Evolutionary conservation across 1,140 invertebrate species (phyloP).

Genomic region (Tetramorium alpestre): DNA sequence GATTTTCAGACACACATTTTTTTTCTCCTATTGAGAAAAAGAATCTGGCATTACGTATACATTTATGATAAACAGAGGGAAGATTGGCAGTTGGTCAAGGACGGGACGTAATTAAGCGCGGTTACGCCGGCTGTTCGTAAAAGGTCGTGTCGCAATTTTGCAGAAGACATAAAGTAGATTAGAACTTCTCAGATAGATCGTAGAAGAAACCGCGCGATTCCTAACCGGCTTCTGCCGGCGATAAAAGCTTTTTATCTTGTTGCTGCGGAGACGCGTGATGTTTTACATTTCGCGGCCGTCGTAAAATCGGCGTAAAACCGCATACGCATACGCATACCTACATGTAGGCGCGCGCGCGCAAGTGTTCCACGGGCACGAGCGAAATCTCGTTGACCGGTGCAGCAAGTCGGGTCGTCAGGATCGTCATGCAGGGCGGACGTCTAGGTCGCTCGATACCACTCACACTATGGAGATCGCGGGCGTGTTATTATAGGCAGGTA

Average conservation of each 20-base stretch:
- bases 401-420: constrained; percentile 14
- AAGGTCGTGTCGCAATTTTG: neutral
- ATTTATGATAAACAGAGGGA: constrained; percentile 39
- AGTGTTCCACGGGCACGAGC: neutral
- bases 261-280: neutral
- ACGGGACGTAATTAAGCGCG: constrained; percentile 9
- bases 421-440: constrained; percentile 66
- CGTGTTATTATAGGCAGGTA: constrained; percentile 65
- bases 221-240: constrained; percentile 21
- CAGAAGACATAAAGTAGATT: constrained; percentile 11
- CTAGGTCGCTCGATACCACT: constrained; percentile 73
- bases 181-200: neutral
- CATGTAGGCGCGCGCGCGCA: neutral
- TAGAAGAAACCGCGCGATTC: neutral
- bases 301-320: constrained; percentile 41
- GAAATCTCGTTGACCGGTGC: constrained; percentile 45
- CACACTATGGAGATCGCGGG: constrained; percentile 59
- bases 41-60: neutral
- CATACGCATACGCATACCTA: no score
- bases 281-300: neutral
- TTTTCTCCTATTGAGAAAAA: neutral
- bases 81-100: constrained; percentile 39
- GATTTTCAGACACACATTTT: neutral
- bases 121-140: neutral
- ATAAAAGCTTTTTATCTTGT: constrained; percentile 26